Evolutionary conservation across 2,797 vertebrate genomes (phyloP).

Genomic region (Tarsius wallacei): DNA sequence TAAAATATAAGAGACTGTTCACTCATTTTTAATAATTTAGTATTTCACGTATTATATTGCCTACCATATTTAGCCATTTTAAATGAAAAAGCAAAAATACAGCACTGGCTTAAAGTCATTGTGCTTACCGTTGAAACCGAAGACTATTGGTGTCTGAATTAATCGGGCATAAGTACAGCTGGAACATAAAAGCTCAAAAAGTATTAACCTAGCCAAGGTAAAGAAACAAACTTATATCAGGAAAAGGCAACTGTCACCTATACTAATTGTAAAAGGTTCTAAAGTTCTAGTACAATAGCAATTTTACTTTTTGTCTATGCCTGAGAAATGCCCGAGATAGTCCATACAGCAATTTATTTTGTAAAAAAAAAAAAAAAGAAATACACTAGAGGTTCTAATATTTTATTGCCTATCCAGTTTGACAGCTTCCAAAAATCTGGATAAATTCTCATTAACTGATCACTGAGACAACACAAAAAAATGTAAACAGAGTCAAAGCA

Average conservation of each 20-base stretch:
- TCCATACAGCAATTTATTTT: slow-evolving; percentile 1
- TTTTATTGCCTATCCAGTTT: slow-evolving; percentile 41
- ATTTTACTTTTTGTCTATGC: slow-evolving; percentile 26
- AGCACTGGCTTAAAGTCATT: neutral
- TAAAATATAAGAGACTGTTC: slow-evolving; percentile 13
- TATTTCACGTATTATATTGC: slow-evolving; percentile 22
- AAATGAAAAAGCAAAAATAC: slow-evolving; percentile 37
- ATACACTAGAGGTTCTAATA: neutral
- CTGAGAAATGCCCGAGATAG: neutral
- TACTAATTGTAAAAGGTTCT: neutral
- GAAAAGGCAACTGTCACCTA: slow-evolving; percentile 28
- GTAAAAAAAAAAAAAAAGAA: neutral
- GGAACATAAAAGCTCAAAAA: slow-evolving; percentile 24
- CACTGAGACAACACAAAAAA: neutral
- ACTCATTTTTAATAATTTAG: slow-evolving; percentile 48
- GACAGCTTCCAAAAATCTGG: slow-evolving; percentile 46
- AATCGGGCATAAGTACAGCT: neutral
- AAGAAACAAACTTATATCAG: slow-evolving; percentile 24
- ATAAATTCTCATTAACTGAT: slow-evolving; percentile 7
- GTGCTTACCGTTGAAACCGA: slow-evolving; percentile 11
- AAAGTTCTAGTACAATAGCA: slow-evolving; percentile 24
- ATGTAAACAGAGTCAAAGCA: slow-evolving; percentile 2
- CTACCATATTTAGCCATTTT: slow-evolving; percentile 47
- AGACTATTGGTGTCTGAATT: neutral
- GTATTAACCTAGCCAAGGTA: neutral